These are phyloP conservation scores for Macrotus californicus DNA, from an alignment of 2,113 vertebrate species.

Conservation along the genomic window DNA sequence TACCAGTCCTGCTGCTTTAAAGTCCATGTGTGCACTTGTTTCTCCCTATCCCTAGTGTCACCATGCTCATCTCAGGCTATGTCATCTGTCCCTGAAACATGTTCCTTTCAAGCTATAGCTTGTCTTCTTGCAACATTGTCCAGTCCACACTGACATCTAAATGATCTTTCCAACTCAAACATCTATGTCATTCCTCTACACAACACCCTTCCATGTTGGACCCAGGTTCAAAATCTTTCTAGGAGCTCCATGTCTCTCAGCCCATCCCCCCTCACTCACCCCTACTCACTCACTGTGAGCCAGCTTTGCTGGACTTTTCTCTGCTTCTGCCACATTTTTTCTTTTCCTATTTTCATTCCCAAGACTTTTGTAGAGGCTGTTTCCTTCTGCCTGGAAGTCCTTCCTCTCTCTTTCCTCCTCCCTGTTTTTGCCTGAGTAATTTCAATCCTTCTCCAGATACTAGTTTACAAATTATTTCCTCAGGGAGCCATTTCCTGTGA, in stretches of 20 bases:
- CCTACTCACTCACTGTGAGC: neutral
- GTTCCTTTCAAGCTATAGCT: neutral
- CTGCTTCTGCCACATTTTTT: neutral
- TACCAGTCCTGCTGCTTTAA: neutral
- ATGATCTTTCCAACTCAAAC: neutral
- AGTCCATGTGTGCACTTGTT: accelerated
- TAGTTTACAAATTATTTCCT: neutral
- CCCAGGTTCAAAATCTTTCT: neutral
- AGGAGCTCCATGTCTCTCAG: too few species aligned
- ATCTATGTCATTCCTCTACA: neutral
- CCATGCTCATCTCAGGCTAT: neutral
- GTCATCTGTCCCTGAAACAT: neutral
- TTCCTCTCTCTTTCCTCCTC: neutral
- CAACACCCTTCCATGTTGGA: neutral
- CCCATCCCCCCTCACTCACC: neutral
- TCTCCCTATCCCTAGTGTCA: neutral
- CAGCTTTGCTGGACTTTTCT: neutral
- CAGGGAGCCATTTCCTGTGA: neutral
- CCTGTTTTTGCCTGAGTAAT: neutral
- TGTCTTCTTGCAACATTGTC: neutral
- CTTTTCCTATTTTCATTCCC: neutral
- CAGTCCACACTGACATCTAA: neutral
- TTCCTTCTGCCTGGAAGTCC: neutral
- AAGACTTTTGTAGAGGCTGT: neutral
- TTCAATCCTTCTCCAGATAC: neutral